phyloP scores from a whole-genome alignment of 2,888 invertebrate genomes.

The Eristalis pertinax region DNA sequence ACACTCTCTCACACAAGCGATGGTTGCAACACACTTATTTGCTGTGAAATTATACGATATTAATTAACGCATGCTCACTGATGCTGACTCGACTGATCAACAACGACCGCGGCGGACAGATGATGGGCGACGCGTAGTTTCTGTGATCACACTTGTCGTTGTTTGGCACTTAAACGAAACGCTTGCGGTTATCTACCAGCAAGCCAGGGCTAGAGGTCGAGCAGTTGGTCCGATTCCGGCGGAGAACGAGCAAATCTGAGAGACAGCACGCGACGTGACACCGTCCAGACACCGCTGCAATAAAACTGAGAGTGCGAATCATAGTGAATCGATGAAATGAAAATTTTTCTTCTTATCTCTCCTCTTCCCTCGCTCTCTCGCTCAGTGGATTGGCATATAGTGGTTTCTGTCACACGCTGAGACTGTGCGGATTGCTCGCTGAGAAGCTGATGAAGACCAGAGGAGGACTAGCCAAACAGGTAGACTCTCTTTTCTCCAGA shows the following conservation, averaged over 20 bases:
- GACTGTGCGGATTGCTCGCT: background rate
- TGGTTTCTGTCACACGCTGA: constrained; percentile 4
- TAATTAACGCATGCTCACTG: constrained; percentile 44
- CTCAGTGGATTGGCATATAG: background rate
- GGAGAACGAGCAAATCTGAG: constrained; percentile 19
- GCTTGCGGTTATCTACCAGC: constrained; percentile 27
- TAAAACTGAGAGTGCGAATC: constrained; percentile 65
- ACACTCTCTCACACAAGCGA: constrained; percentile 7
- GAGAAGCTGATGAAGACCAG: background rate
- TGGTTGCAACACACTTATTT: constrained; percentile 19
- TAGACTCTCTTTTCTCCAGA: constrained; percentile 17
- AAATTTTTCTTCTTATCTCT: constrained; percentile 34
- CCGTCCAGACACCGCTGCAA: constrained; percentile 50
- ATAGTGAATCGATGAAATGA: constrained; percentile 45
- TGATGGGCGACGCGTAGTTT: constrained; percentile 16
- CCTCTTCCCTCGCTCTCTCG: constrained; percentile 5
- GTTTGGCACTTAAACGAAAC: constrained; percentile 18
- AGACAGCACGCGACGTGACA: constrained; percentile 17
- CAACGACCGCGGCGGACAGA: background rate
- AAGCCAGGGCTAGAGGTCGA: constrained; percentile 21
- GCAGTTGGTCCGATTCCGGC: background rate
- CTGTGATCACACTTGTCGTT: constrained; percentile 22
- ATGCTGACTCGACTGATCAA: background rate
- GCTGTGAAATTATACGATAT: constrained; percentile 26
- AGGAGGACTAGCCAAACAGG: constrained; percentile 1